phyloP scores from a whole-genome alignment of 2,797 vertebrate genomes.

The Anguilla pacifica region DNA sequence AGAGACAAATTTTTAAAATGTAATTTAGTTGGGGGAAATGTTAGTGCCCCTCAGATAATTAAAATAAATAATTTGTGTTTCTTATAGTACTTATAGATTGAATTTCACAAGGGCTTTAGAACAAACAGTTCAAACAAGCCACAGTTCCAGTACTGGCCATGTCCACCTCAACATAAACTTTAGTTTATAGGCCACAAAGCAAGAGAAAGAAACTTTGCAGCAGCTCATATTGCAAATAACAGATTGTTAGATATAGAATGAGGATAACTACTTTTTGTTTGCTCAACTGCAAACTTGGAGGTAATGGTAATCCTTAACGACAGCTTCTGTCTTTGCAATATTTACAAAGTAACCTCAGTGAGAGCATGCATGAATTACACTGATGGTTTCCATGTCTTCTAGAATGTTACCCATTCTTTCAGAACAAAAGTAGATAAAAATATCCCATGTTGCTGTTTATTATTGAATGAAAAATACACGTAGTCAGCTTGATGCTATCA shows the following conservation, averaged over 20 bases:
- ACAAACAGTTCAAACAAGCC: constrained; percentile 36
- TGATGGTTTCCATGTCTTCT: constrained; percentile 66
- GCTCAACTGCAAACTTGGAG: constrained; percentile 66
- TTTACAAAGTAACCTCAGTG: constrained; percentile 74
- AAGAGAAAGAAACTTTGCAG: constrained; percentile 64
- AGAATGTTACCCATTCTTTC: constrained; percentile 70
- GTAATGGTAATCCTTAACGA: constrained; percentile 75
- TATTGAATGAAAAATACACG: neutral
- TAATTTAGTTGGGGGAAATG: neutral
- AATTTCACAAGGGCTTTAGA: constrained; percentile 62
- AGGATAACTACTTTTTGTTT: constrained; percentile 63
- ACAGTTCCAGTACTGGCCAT: constrained; percentile 44
- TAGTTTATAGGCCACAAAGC: constrained; percentile 54
- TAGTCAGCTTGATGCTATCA: neutral
- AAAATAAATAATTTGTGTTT: neutral
- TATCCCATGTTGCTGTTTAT: neutral
- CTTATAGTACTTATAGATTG: neutral
- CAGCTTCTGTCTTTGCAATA: constrained; percentile 49
- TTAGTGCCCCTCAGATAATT: neutral
- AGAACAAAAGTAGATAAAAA: constrained; percentile 23
- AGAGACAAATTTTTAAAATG: neutral
- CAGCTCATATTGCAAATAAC: constrained; percentile 72
- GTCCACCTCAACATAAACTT: constrained; percentile 69
- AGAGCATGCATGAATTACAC: constrained; percentile 72
- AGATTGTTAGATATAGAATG: constrained; percentile 71